Conservation (phyloP, 2,113 vertebrate species). For the Psilopsiagon aymara region DNA sequence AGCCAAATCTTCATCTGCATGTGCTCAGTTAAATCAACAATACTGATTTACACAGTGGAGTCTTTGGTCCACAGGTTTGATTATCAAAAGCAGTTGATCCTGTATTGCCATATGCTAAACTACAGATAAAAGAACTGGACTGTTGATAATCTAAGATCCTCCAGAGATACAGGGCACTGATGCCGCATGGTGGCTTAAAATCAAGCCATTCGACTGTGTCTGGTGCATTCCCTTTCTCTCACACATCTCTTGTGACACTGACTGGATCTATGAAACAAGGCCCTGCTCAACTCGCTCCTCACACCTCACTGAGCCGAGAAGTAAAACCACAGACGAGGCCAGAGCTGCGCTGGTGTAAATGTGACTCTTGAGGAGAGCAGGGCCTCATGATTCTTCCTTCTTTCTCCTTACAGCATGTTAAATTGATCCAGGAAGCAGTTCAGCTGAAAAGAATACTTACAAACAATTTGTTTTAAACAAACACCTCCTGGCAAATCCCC, state of each 20-base stretch:
- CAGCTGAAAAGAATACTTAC: not conserved
- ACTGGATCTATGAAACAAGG: not conserved
- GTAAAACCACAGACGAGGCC: rapidly evolving
- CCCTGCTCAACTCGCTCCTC: not conserved
- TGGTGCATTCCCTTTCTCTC: not conserved
- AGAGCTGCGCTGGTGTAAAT: not conserved
- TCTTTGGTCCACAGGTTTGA: not conserved
- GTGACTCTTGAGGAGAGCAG: not conserved
- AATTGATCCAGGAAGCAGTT: slow-evolving; percentile 33
- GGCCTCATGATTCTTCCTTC: not conserved
- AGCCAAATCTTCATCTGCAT: not conserved
- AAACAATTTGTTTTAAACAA: slow-evolving; percentile 54
- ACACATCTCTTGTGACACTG: not conserved
- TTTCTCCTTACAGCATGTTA: not conserved
- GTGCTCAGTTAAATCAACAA: not conserved
- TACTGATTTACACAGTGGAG: not conserved
- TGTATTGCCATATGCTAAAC: not conserved
- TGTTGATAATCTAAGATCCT: not conserved
- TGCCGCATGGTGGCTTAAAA: not conserved
- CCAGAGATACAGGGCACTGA: not conserved
- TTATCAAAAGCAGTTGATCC: not conserved
- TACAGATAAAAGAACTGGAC: not conserved
- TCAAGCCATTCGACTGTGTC: not conserved
- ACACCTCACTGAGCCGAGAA: not conserved
- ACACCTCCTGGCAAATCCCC: slow-evolving; percentile 18